Percentiles rank a stretch among this genome's conserved stretches.
Conservation (phyloP, 2,888 invertebrate species). For the Sylvicola fuscatus region DNA sequence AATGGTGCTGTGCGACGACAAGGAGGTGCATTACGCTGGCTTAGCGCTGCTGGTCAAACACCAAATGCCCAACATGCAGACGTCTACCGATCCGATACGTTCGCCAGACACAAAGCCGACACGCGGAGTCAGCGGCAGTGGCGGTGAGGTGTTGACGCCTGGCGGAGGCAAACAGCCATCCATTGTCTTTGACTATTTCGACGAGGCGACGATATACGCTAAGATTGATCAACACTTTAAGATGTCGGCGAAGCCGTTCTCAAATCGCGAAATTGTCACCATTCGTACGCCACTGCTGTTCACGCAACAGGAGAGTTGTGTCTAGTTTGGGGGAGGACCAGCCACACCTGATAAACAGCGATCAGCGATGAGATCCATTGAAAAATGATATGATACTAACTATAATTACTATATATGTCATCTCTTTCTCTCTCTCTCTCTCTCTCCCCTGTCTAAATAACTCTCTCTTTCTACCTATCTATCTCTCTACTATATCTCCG, state of each 20-base stretch:
- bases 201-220: slow-evolving; percentile 51
- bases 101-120: slow-evolving; percentile 6
- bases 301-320: slow-evolving; percentile 45
- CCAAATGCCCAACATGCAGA: neutral
- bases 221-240: slow-evolving; percentile 49
- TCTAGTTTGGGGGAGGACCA: slow-evolving; percentile 33
- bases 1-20: slow-evolving; percentile 7
- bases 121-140: slow-evolving; percentile 6
- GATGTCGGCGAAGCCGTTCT: slow-evolving; percentile 25
- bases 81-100: neutral
- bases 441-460: no score
- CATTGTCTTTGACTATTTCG: slow-evolving; percentile 27
- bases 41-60: slow-evolving; percentile 7
- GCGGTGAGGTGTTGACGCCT: slow-evolving; percentile 16
- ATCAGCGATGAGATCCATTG: no score
- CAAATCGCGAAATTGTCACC: slow-evolving; percentile 39
- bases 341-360: no score
- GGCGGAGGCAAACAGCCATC: slow-evolving; percentile 20
- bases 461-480: no score
- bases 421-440: no score
- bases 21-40: slow-evolving; percentile 26
- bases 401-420: no score
- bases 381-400: no score
- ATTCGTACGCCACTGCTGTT: slow-evolving; percentile 45
- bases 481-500: no score